phyloP scores from a whole-genome alignment of 2,113 vertebrate species.

The Pomatostomus ruficeps region DNA sequence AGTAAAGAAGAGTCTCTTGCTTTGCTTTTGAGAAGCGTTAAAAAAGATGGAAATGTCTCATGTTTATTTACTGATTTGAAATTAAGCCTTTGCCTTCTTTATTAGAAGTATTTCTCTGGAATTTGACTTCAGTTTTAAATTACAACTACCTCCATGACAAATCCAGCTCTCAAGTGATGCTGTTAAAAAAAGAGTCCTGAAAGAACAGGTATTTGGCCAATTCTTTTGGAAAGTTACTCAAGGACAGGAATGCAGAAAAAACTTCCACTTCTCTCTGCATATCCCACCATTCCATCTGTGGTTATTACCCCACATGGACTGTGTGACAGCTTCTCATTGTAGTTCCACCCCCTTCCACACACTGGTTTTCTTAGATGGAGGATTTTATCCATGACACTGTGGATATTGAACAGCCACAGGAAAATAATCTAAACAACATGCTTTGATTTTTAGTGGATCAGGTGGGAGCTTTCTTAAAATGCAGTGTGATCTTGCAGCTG shows the following conservation, averaged over 20 bases:
- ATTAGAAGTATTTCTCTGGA: not conserved
- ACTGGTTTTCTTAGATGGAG: not conserved
- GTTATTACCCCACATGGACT: not conserved
- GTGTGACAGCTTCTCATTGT: not conserved
- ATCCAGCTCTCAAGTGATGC: not conserved
- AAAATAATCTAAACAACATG: not conserved
- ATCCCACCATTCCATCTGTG: not conserved
- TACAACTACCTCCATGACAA: not conserved
- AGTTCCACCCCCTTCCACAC: accelerated
- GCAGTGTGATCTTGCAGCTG: not conserved
- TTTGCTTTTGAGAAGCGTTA: slow-evolving; percentile 6
- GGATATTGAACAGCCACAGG: not conserved
- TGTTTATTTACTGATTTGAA: not conserved
- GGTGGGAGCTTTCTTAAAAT: not conserved
- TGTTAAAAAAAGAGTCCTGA: not conserved
- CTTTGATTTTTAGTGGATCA: not conserved
- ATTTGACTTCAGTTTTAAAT: not conserved
- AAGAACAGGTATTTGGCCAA: not conserved
- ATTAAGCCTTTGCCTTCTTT: not conserved
- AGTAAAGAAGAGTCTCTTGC: not conserved
- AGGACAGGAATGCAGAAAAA: not conserved
- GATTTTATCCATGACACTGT: not conserved
- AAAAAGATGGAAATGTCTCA: not conserved
- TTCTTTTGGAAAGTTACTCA: not conserved
- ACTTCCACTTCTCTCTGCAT: not conserved